Evolutionary conservation across 2,113 vertebrate genomes (phyloP).

Genomic region (Clupea harengus): DNA sequence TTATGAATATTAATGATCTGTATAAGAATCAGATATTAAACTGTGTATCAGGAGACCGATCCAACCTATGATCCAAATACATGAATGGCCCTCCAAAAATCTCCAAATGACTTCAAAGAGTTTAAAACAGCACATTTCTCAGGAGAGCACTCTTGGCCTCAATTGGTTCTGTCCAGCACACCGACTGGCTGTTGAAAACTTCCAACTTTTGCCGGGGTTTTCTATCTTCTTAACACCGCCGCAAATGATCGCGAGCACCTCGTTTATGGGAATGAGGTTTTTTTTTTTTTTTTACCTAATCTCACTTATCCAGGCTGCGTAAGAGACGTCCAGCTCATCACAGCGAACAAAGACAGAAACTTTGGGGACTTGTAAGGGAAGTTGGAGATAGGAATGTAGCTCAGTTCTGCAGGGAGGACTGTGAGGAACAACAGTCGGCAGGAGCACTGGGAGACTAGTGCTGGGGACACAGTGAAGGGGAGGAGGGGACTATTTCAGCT

Average conservation of each 20-base stretch:
- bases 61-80: background rate
- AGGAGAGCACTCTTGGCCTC: background rate
- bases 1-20: background rate
- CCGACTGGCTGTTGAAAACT: background rate
- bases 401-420: background rate
- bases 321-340: conserved; percentile 26
- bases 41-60: background rate
- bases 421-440: background rate
- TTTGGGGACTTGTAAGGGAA: conserved; percentile 2
- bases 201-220: background rate
- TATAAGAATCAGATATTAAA: background rate
- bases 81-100: background rate
- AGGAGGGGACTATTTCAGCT: background rate
- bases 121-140: background rate
- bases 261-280: background rate
- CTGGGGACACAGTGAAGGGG: background rate
- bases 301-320: conserved; percentile 19
- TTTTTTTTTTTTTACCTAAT: background rate
- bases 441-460: background rate
- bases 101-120: background rate
- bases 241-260: background rate
- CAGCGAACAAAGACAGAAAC: background rate
- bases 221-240: too few relatives aligned
- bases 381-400: conserved; percentile 10
- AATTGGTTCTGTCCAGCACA: background rate